phyloP scores from a whole-genome alignment of 2,888 invertebrate genomes.

The Pedicia rivosa region DNA sequence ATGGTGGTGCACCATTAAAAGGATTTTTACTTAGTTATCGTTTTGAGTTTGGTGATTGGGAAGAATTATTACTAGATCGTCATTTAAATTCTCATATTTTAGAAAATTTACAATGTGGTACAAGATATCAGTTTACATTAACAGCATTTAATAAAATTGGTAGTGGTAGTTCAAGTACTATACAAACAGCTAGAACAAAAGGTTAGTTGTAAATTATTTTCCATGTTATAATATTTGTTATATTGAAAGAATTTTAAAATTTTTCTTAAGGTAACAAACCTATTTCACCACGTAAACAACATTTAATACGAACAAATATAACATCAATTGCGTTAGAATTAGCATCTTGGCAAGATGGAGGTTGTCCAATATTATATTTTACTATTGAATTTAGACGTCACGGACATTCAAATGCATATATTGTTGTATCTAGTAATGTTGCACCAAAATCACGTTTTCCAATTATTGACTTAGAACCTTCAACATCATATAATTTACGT shows the following conservation, averaged over 20 bases:
- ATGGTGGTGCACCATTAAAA: constrained; percentile 35
- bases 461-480: constrained; percentile 35
- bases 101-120: constrained; percentile 60
- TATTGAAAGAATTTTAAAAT: no score
- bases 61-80: constrained; percentile 34
- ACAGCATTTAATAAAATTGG: constrained; percentile 64
- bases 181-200: constrained; percentile 53
- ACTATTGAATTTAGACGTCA: constrained; percentile 27
- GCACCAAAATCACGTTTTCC: constrained; percentile 31
- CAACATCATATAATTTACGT: constrained; percentile 34
- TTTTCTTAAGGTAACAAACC: constrained; percentile 32
- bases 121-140: constrained; percentile 56
- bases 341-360: constrained; percentile 64
- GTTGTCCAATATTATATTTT: constrained; percentile 62
- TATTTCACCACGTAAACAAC: constrained; percentile 49
- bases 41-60: constrained; percentile 37
- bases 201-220: constrained; percentile 38
- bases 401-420: constrained; percentile 24
- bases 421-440: constrained; percentile 34
- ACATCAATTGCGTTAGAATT: constrained; percentile 62
- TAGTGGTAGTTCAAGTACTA: constrained; percentile 48
- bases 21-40: constrained; percentile 37
- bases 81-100: constrained; percentile 45
- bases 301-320: constrained; percentile 55
- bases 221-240: neutral